phyloP scores from a whole-genome alignment of 1,140 invertebrate species.

The Pinna nobilis region DNA sequence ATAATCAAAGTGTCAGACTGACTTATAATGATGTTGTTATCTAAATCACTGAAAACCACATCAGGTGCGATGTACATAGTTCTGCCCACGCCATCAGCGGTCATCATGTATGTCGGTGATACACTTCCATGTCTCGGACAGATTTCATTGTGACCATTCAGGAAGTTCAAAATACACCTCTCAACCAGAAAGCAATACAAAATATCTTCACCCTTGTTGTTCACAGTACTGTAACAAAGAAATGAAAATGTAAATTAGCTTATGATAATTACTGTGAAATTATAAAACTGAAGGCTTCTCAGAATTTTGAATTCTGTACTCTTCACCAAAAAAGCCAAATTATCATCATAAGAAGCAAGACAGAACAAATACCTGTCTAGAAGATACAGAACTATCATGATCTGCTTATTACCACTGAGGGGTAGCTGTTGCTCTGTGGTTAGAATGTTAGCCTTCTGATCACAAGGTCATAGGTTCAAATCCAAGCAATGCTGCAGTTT shows the following conservation, averaged over 20 bases:
- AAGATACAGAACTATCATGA: too few species aligned
- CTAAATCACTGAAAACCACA: conserved; percentile 91
- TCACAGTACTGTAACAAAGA: too few species aligned
- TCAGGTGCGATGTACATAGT: conserved; percentile 88
- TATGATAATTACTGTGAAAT: not conserved
- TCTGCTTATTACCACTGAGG: too few species aligned
- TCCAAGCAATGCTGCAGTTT: too few species aligned
- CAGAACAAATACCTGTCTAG: too few species aligned
- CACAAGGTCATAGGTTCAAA: too few species aligned
- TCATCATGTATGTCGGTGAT: conserved; percentile 60
- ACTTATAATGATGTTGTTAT: conserved; percentile 84
- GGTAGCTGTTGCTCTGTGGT: too few species aligned
- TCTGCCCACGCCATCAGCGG: conserved; percentile 82
- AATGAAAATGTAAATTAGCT: too few species aligned
- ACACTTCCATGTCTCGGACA: conserved; percentile 66
- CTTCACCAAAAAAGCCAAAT: too few species aligned
- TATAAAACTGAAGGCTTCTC: not conserved
- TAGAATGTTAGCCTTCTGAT: too few species aligned
- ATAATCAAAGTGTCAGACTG: conserved; percentile 85
- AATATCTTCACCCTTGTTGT: not conserved
- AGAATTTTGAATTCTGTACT: too few species aligned
- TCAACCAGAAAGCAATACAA: conserved; percentile 85
- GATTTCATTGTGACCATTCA: conserved; percentile 77
- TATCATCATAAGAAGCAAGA: too few species aligned
- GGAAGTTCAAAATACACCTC: conserved; percentile 92